These are phyloP conservation scores for Nasua narica DNA, from an alignment of 2,797 vertebrate species.

Conservation along the genomic window DNA sequence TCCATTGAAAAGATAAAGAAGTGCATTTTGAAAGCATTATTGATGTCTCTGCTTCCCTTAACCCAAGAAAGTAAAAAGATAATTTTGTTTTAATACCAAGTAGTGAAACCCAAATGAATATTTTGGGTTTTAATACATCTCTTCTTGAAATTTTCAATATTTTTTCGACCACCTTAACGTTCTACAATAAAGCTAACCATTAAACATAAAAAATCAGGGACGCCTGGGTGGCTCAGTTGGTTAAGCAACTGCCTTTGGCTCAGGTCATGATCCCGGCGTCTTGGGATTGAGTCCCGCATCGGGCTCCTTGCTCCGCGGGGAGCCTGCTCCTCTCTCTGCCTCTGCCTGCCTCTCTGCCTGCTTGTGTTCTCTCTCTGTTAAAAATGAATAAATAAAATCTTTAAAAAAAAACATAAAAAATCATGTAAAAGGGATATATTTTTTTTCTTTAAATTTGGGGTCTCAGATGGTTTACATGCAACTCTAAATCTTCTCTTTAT, in stretches of 20 bases:
- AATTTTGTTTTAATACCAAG: not conserved
- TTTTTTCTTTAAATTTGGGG: not conserved
- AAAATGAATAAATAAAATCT: too few relatives aligned
- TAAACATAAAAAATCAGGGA: not conserved
- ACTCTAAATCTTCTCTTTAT: not conserved
- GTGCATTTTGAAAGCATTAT: not conserved
- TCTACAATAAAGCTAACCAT: not conserved
- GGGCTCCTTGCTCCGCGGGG: too few relatives aligned
- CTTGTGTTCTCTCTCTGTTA: too few relatives aligned
- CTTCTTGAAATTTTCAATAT: not conserved
- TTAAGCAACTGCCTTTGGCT: too few relatives aligned
- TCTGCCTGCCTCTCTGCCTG: too few relatives aligned
- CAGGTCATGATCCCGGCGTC: too few relatives aligned
- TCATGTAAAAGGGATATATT: too few relatives aligned
- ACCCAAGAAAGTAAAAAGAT: not conserved
- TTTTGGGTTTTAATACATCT: not conserved
- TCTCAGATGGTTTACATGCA: not conserved
- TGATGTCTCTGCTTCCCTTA: not conserved
- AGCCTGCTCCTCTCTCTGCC: too few relatives aligned
- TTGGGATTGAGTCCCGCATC: too few relatives aligned
- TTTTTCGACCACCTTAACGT: not conserved
- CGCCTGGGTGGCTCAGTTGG: too few relatives aligned
- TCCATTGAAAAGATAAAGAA: not conserved
- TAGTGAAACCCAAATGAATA: not conserved
- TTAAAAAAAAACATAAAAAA: not conserved